Conservation (phyloP, 53 echinoderm and acorn worm genomes). For the Apostichopus leukothele region DNA sequence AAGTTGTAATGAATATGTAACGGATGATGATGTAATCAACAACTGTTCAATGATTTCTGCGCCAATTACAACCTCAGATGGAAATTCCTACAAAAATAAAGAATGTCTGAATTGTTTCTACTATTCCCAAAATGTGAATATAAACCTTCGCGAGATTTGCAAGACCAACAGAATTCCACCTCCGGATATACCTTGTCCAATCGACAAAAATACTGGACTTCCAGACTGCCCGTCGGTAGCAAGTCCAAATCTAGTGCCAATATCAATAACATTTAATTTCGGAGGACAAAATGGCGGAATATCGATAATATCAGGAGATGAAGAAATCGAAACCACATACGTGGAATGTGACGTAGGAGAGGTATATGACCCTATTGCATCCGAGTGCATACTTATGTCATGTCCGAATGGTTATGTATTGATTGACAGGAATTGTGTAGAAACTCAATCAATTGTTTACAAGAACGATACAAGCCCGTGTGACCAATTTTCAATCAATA, state of each 20-base stretch:
- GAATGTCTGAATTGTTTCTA: constrained; percentile 22
- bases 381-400: constrained; percentile 11
- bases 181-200: not conserved
- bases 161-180: not conserved
- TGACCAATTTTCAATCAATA: not conserved
- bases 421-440: not conserved
- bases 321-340: not conserved
- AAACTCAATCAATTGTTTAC: not conserved
- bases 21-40: not conserved
- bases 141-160: not conserved
- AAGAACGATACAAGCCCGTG: not conserved
- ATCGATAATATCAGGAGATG: not conserved
- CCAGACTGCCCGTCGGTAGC: not conserved
- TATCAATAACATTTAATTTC: constrained; percentile 41
- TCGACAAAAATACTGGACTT: not conserved
- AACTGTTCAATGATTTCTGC: constrained; percentile 36
- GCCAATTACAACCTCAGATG: not conserved
- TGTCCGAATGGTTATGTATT: constrained; percentile 18
- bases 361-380: constrained; percentile 28
- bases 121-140: not conserved
- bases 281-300: constrained; percentile 13
- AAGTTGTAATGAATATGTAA: not conserved
- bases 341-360: constrained; percentile 14
- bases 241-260: constrained; percentile 4
- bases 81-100: constrained; percentile 6